phyloP scores from a whole-genome alignment of 2,797 vertebrate species.

The Anniella stebbinsi region DNA sequence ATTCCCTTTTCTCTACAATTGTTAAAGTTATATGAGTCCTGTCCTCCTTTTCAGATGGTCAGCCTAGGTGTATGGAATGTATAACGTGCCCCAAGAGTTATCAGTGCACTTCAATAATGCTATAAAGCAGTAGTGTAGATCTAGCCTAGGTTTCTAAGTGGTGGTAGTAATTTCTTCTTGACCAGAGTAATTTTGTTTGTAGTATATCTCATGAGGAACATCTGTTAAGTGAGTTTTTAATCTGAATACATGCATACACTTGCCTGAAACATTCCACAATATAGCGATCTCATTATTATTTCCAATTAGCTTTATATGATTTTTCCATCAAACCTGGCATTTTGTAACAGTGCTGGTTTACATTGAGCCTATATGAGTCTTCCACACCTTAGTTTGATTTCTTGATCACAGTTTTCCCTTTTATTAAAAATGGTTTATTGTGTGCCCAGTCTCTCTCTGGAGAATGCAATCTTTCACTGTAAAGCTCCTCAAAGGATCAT shows the following conservation, averaged over 20 bases:
- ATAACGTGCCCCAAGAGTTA: too few relatives aligned
- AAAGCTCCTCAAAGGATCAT: constrained; percentile 35
- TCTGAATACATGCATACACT: neutral
- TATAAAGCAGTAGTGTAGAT: too few relatives aligned
- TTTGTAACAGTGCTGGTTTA: neutral
- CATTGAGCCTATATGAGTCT: neutral
- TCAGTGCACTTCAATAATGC: too few relatives aligned
- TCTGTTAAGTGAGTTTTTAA: neutral
- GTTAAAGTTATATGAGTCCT: too few relatives aligned
- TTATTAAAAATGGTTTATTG: neutral
- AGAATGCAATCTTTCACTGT: constrained; percentile 8
- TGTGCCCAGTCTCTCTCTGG: neutral
- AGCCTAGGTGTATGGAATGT: too few relatives aligned
- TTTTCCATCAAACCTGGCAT: neutral
- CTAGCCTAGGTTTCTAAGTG: too few relatives aligned
- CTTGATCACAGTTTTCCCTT: neutral
- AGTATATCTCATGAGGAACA: neutral
- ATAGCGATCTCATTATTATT: neutral
- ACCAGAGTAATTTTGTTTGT: neutral
- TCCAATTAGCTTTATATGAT: neutral
- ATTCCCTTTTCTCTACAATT: too few relatives aligned
- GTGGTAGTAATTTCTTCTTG: neutral
- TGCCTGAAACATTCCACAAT: neutral
- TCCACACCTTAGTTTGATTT: constrained; percentile 5
- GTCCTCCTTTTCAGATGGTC: too few relatives aligned